A percentile compares a stretch with the other conserved stretches of the same genome.
These are phyloP conservation scores for Isichthys henryi DNA, from an alignment of 2,113 vertebrate species.

Conservation along the genomic window DNA sequence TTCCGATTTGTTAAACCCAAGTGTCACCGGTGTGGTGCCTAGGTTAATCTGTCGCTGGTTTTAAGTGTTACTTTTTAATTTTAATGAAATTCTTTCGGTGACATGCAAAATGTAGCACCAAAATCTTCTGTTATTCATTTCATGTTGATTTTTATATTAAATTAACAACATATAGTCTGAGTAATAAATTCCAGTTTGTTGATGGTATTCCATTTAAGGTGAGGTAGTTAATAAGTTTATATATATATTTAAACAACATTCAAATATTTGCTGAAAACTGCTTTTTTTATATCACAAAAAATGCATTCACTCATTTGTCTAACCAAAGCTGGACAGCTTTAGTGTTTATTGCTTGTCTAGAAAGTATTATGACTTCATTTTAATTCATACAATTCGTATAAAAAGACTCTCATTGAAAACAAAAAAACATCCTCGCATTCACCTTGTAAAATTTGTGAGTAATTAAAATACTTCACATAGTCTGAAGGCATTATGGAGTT, in stretches of 20 bases:
- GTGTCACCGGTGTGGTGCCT: neutral
- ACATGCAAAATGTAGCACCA: neutral
- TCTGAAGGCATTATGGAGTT: neutral
- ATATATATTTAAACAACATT: neutral
- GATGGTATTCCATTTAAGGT: neutral
- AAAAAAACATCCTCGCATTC: neutral
- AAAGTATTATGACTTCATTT: neutral
- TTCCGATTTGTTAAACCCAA: neutral
- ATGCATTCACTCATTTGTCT: neutral
- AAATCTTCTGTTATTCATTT: neutral
- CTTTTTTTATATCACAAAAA: neutral
- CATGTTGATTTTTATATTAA: neutral
- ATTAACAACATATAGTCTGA: neutral
- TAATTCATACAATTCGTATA: neutral
- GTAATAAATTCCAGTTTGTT: neutral
- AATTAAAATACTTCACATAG: slow-evolving; percentile 8
- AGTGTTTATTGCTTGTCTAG: neutral
- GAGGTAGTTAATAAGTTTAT: neutral
- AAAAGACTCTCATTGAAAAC: neutral
- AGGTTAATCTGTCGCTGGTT: neutral
- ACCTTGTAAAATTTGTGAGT: neutral
- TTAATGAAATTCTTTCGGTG: neutral
- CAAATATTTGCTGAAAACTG: neutral
- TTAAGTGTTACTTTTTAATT: neutral
- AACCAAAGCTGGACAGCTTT: neutral